Evolutionary conservation across 1,140 invertebrate genomes (phyloP).

Genomic region (Drosophila funebris): DNA sequence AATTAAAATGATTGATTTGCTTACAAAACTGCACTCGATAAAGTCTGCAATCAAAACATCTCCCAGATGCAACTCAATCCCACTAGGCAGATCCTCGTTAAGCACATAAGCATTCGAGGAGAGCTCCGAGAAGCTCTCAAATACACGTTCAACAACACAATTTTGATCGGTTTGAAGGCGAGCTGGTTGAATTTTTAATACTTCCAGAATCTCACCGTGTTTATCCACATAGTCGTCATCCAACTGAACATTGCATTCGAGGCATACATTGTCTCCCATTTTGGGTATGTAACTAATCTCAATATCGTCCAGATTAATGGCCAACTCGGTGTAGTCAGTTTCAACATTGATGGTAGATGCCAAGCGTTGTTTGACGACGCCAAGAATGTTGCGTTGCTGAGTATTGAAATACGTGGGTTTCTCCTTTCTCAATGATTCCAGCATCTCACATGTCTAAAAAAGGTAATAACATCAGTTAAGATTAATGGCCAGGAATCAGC

Average conservation of each 20-base stretch:
- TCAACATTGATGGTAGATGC: conserved; percentile 84
- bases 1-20: conserved; percentile 7
- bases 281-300: conserved; percentile 84
- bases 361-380: conserved; percentile 84
- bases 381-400: conserved; percentile 84
- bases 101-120: conserved; percentile 45
- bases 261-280: conserved; percentile 56
- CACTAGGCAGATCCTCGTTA: conserved; percentile 39
- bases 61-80: conserved; percentile 46
- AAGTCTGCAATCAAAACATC: conserved; percentile 65
- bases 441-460: neutral
- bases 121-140: conserved; percentile 45
- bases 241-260: conserved; percentile 66
- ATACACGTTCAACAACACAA: conserved; percentile 48
- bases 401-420: conserved; percentile 83
- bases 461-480: too few relatives aligned
- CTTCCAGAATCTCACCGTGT: conserved; percentile 68
- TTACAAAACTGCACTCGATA: conserved; percentile 71
- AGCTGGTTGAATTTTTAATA: conserved; percentile 53
- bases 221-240: conserved; percentile 63
- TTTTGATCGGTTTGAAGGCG: conserved; percentile 43
- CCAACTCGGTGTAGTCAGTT: conserved; percentile 84
- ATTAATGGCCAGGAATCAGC: too few relatives aligned
- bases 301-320: conserved; percentile 85
- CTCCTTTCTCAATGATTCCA: conserved; percentile 51